phyloP scores from a whole-genome alignment of 2,888 invertebrate genomes.

The Anorthoa munda region DNA sequence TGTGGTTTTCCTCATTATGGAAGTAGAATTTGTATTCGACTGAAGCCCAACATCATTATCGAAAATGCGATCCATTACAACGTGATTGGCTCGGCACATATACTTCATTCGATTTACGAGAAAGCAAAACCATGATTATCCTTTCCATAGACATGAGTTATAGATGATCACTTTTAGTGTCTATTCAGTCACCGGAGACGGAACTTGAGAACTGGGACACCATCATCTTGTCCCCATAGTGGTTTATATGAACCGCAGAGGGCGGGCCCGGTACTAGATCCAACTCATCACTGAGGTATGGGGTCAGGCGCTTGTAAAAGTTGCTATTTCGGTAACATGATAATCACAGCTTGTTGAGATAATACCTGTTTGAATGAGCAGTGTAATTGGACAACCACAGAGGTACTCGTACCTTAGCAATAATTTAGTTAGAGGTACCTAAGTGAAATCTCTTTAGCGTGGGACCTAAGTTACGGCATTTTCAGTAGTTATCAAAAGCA shows the following conservation, averaged over 20 bases:
- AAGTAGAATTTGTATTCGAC: not conserved
- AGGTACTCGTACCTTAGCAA: constrained; percentile 17
- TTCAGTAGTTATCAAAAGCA: not conserved
- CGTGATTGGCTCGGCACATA: not conserved
- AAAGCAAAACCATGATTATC: constrained; percentile 28
- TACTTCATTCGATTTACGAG: constrained; percentile 13
- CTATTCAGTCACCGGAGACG: constrained; percentile 70
- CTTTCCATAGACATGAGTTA: constrained; percentile 41
- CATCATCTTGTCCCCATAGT: constrained; percentile 73
- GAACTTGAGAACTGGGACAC: constrained; percentile 77
- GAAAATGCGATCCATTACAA: constrained; percentile 21
- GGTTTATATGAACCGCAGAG: constrained; percentile 77
- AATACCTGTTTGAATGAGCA: constrained; percentile 39
- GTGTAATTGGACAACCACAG: constrained; percentile 51
- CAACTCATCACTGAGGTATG: constrained; percentile 68
- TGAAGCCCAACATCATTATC: constrained; percentile 6
- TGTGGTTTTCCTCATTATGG: constrained; percentile 4
- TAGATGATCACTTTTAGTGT: constrained; percentile 59
- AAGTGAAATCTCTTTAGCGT: constrained; percentile 3
- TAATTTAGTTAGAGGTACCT: not conserved
- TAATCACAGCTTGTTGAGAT: constrained; percentile 34
- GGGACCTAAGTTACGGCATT: constrained; percentile 1
- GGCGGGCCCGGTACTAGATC: constrained; percentile 68
- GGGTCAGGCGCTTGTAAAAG: constrained; percentile 67
- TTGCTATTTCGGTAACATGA: constrained; percentile 52